Conservation (phyloP, 2,888 invertebrate species). For the Arge pagana region DNA sequence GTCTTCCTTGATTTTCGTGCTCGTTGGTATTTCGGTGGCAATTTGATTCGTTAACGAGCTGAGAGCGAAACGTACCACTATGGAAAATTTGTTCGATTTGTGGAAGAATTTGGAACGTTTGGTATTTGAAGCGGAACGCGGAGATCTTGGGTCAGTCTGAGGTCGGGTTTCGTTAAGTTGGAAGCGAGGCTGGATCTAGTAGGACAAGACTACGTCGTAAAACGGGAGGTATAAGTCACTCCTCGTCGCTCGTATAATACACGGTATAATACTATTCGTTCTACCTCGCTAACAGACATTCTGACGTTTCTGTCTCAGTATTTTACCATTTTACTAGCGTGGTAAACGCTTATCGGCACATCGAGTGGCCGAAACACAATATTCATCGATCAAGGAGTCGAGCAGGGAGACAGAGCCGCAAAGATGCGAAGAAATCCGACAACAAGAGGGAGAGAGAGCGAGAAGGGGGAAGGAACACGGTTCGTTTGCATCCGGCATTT, state of each 20-base stretch:
- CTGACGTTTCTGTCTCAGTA: not conserved
- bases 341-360: slow-evolving; percentile 4
- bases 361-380: slow-evolving; percentile 2
- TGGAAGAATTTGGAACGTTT: slow-evolving; percentile 2
- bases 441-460: too few relatives aligned
- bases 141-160: not conserved
- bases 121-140: slow-evolving; percentile 8
- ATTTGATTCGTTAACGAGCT: too few relatives aligned
- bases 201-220: slow-evolving; percentile 11
- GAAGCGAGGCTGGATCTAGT: not conserved
- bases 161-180: not conserved
- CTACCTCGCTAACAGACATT: not conserved
- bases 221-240: slow-evolving; percentile 12
- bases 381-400: slow-evolving; percentile 3
- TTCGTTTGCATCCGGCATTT: too few relatives aligned
- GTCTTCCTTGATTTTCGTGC: too few relatives aligned
- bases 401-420: too few relatives aligned
- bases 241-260: not conserved
- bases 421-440: too few relatives aligned
- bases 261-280: not conserved
- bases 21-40: too few relatives aligned
- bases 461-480: too few relatives aligned
- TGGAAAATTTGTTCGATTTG: slow-evolving; percentile 5
- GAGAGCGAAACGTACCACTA: too few relatives aligned
- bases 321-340: not conserved